phyloP scores from a whole-genome alignment of 2,113 vertebrate species.

The Perca flavescens region DNA sequence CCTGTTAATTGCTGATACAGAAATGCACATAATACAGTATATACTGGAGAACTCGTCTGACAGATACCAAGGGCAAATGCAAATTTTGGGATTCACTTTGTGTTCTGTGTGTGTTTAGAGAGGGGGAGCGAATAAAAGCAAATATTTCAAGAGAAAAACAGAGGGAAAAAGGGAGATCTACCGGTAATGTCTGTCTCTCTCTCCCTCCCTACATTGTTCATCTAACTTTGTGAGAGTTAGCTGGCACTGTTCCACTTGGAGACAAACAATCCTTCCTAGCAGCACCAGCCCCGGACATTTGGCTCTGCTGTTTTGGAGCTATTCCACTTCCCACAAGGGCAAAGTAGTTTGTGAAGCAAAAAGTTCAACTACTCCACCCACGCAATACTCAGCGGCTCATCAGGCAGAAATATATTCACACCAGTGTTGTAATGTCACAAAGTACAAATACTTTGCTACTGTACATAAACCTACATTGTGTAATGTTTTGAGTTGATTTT shows the following conservation, averaged over 20 bases:
- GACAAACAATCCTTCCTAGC: constrained; percentile 39
- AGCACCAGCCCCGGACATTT: constrained; percentile 41
- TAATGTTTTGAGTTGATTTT: no score
- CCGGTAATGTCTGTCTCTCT: constrained; percentile 15
- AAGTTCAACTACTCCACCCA: constrained; percentile 58
- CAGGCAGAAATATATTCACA: constrained; percentile 32
- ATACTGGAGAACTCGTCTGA: constrained; percentile 4
- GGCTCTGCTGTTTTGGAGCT: constrained; percentile 41
- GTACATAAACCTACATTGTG: no score
- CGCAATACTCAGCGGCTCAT: constrained; percentile 45
- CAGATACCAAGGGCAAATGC: constrained; percentile 29
- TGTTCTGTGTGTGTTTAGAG: constrained; percentile 26
- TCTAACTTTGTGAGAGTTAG: constrained; percentile 43
- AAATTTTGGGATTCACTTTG: constrained; percentile 18
- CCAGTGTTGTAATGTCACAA: no score
- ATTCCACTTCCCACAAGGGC: constrained; percentile 58
- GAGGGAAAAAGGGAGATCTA: constrained; percentile 10
- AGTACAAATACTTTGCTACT: no score
- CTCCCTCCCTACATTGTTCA: constrained; percentile 16
- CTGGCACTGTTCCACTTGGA: constrained; percentile 43
- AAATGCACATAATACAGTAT: constrained; percentile 17
- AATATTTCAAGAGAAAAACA: constrained; percentile 48
- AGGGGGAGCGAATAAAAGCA: constrained; percentile 31
- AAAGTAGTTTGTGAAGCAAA: constrained; percentile 56
- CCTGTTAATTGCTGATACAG: constrained; percentile 1